These are phyloP conservation scores for Chroicocephalus ridibundus DNA, from an alignment of 2,113 vertebrate species.

Conservation along the genomic window DNA sequence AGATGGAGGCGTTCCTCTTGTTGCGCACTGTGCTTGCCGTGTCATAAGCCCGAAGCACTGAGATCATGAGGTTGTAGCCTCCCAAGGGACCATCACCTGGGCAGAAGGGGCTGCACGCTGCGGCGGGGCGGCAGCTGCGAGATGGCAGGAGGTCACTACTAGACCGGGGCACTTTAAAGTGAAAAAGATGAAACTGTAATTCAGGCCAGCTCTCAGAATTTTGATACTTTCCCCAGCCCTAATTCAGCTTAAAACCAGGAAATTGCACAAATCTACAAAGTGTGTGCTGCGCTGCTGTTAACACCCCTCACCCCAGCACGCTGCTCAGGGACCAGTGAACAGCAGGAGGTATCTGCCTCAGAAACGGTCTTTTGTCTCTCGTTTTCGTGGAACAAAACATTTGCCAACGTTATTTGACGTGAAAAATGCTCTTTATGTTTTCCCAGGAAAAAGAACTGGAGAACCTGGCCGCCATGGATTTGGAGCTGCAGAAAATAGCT, in stretches of 20 bases:
- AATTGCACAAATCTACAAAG: background rate
- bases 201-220: background rate
- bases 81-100: background rate
- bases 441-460: constrained; percentile 86
- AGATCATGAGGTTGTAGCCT: background rate
- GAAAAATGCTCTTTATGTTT: background rate
- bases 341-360: background rate
- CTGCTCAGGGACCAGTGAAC: background rate
- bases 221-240: background rate
- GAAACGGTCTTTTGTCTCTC: background rate
- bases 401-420: accelerated
- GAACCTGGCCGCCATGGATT: constrained; percentile 88
- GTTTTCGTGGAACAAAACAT: background rate
- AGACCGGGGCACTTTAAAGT: background rate
- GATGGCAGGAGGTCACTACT: background rate
- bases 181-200: background rate
- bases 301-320: background rate
- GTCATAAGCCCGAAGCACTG: background rate
- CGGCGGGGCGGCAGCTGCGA: background rate
- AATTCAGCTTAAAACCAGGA: background rate
- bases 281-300: background rate
- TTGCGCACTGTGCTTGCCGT: background rate
- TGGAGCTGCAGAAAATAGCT: constrained; percentile 89
- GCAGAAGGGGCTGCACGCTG: background rate
- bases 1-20: background rate